Evolutionary conservation across 2,888 invertebrate genomes (phyloP).

Genomic region (Ennomos erosarius): DNA sequence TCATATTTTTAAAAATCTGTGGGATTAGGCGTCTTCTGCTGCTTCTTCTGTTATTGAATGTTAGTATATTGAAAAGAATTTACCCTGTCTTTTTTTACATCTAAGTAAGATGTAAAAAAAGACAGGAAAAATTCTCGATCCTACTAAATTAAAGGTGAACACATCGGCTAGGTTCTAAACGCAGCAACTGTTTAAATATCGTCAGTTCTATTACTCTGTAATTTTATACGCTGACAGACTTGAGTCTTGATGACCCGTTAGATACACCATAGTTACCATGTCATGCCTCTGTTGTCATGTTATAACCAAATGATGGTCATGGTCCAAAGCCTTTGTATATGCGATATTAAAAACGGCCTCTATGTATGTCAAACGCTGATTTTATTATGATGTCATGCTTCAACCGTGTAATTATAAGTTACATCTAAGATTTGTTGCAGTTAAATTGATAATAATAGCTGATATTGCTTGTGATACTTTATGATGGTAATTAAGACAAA

Average conservation of each 20-base stretch:
- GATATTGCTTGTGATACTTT: no score
- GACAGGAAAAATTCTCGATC: no score
- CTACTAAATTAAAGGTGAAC: no score
- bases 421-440: background rate
- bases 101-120: no score
- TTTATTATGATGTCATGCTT: slow-evolving; percentile 25
- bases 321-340: slow-evolving; percentile 14
- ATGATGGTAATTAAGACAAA: no score
- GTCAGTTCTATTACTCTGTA: background rate
- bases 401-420: background rate
- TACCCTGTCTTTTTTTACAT: no score
- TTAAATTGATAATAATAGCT: background rate
- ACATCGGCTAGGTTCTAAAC: no score
- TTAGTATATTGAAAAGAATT: no score
- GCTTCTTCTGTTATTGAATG: no score
- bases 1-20: no score
- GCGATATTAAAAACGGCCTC: slow-evolving; percentile 7
- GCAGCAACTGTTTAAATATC: no score
- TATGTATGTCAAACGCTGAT: slow-evolving; percentile 20
- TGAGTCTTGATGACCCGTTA: slow-evolving; percentile 14
- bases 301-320: slow-evolving; percentile 13
- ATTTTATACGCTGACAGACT: slow-evolving; percentile 1
- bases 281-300: background rate
- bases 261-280: slow-evolving; percentile 15
- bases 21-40: no score